Evolutionary conservation across 2,113 vertebrate species (phyloP), one percentile per base, ranked within the genome.

Genomic region (Psophia crepitans): DNA sequence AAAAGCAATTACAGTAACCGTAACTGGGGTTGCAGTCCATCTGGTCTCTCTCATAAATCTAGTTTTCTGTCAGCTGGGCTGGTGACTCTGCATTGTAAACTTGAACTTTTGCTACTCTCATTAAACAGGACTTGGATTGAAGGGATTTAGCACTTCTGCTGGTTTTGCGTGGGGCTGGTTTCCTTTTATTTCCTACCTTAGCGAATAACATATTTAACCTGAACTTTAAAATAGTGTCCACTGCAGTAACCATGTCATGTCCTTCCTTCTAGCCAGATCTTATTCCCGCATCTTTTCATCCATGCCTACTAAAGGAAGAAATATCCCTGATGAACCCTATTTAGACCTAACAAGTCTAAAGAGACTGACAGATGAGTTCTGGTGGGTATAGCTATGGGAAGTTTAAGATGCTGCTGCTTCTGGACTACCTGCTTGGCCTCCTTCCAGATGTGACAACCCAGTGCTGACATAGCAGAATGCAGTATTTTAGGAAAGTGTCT

Each of bases 41-140:
- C 93, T 92, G 70, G n/a, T 76, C 16, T 79, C 12, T 61, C 53
- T 53, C 53, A 80, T 82, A 94, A 91, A 91, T 89, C 83, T 84
- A 18, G 21, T 61, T 85, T 90, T 82, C 77, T 79, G 64, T 70
- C 44, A 94, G 23, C 65, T 80, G 41, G 35, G 53, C 51, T 35
- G 44, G 41, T 60, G 56, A 6, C 58, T 81, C 54, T 79, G 64
- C 71, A 23, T 19, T 65, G 32, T 71, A 76, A 92, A 86, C 82
- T 83, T 92, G 70, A 87, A 90, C 43, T 93, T 87, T 51, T 78
- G 26, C 51, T 84, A 6, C 41, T 65, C 7, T 56, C 12, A 17
- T 74, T 78, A 79, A 81, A 37, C n/a, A 69, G 68, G 70, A 53
- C 23, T 70, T 69, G 61, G 48, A 46, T 73, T 84, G 58, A 91